Conservation (phyloP, 1,140 invertebrate species). For the Eciton burchellii region DNA sequence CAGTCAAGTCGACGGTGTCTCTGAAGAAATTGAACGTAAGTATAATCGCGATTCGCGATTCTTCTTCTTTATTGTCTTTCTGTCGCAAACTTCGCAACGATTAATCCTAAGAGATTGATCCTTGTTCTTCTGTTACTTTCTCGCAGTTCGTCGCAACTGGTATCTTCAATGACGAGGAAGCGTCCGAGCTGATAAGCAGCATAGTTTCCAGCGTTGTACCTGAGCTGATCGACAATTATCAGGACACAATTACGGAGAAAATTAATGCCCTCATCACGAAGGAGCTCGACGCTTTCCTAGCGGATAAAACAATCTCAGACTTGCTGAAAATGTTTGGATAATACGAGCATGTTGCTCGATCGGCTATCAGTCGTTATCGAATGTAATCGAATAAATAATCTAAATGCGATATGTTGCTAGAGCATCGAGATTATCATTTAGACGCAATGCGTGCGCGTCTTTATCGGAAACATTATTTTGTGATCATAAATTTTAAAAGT, state of each 20-base stretch:
- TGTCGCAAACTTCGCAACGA: background rate
- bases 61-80: background rate
- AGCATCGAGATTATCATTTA: no score
- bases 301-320: background rate
- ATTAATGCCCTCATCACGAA: background rate
- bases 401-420: no score
- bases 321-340: background rate
- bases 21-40: slow-evolving; percentile 61
- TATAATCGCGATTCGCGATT: slow-evolving; percentile 1
- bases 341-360: no score
- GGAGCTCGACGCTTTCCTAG: background rate
- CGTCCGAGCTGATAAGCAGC: slow-evolving; percentile 54
- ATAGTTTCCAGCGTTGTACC: slow-evolving; percentile 64
- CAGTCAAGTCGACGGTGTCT: background rate
- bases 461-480: no score
- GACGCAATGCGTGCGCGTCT: no score
- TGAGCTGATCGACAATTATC: slow-evolving; percentile 59
- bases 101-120: background rate
- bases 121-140: background rate
- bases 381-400: no score
- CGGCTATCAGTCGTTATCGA: no score
- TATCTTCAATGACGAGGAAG: slow-evolving; percentile 59
- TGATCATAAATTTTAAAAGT: no score
- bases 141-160: slow-evolving; percentile 64
- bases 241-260: background rate